Conservation (phyloP, 2,888 invertebrate species). For the Rhorus exstirpatorius region DNA sequence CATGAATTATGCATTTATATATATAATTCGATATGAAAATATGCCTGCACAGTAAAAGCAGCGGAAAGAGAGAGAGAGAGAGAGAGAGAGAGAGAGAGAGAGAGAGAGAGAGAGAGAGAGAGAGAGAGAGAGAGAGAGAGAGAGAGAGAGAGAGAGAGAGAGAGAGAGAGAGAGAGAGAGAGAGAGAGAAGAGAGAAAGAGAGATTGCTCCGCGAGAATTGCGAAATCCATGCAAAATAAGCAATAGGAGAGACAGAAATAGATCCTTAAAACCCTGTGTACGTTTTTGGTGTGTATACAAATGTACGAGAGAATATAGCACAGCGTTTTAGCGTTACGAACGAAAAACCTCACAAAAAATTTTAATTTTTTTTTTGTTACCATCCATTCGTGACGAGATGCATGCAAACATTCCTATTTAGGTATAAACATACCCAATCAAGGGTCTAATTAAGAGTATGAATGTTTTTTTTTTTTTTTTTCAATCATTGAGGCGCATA, state of each 20-base stretch:
- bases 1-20: constrained; percentile 35
- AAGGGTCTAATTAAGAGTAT: too few species aligned
- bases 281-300: constrained; percentile 46
- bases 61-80: constrained; percentile 38
- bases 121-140: constrained; percentile 54
- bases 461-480: too few species aligned
- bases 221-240: constrained; percentile 65
- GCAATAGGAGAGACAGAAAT: constrained; percentile 55
- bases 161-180: too few species aligned
- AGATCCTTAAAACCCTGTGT: constrained; percentile 43
- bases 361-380: constrained; percentile 27
- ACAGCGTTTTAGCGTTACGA: constrained; percentile 19
- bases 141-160: constrained; percentile 36
- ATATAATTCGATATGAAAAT: constrained; percentile 21
- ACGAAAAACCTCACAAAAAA: constrained; percentile 29
- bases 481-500: too few species aligned
- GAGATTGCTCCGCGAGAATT: constrained; percentile 53
- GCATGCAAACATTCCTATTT: constrained; percentile 28
- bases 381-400: constrained; percentile 44
- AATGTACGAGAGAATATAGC: constrained; percentile 30
- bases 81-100: constrained; percentile 54
- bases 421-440: not conserved
- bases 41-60: constrained; percentile 71
- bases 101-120: constrained; percentile 39
- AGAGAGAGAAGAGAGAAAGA: too few species aligned